A percentile compares a stretch with the other conserved stretches of the same genome.
phyloP scores from a whole-genome alignment of 2,888 invertebrate genomes.

The Dryobotodes eremita region DNA sequence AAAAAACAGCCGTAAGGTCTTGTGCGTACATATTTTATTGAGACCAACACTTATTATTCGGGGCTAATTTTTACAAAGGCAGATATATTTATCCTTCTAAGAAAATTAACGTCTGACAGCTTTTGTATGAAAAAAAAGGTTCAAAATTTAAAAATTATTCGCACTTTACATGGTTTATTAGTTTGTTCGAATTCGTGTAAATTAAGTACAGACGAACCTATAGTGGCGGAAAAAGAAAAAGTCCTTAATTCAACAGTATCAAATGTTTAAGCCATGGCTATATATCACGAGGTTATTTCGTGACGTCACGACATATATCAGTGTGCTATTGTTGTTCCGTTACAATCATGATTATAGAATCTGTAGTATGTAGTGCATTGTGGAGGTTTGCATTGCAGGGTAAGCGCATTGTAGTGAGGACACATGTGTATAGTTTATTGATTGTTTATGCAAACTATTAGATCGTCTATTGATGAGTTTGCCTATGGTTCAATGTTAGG shows the following conservation, averaged over 20 bases:
- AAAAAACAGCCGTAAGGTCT: too few relatives aligned
- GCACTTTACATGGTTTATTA: too few relatives aligned
- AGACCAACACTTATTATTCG: too few relatives aligned
- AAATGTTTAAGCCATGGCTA: background rate
- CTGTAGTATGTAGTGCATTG: constrained; percentile 17
- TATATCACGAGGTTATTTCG: background rate
- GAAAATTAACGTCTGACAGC: too few relatives aligned
- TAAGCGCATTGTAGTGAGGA: constrained; percentile 13
- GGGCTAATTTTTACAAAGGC: too few relatives aligned
- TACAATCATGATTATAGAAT: constrained; percentile 29
- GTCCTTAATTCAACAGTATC: background rate
- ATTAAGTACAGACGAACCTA: background rate
- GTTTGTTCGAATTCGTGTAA: too few relatives aligned
- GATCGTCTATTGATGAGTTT: background rate
- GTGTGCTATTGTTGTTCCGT: constrained; percentile 12
- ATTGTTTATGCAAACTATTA: constrained; percentile 12
- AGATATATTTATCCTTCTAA: too few relatives aligned
- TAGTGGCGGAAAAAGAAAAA: background rate
- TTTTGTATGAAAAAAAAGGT: background rate
- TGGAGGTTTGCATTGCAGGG: background rate
- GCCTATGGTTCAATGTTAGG: background rate
- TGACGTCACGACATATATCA: constrained; percentile 16
- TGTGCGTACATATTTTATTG: too few relatives aligned
- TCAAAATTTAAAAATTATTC: too few relatives aligned
- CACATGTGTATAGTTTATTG: constrained; percentile 2